Evolutionary conservation across 2,888 invertebrate species (phyloP), one percentile per base, ranked within the genome.

Genomic region (Prionchulus punctatus): DNA sequence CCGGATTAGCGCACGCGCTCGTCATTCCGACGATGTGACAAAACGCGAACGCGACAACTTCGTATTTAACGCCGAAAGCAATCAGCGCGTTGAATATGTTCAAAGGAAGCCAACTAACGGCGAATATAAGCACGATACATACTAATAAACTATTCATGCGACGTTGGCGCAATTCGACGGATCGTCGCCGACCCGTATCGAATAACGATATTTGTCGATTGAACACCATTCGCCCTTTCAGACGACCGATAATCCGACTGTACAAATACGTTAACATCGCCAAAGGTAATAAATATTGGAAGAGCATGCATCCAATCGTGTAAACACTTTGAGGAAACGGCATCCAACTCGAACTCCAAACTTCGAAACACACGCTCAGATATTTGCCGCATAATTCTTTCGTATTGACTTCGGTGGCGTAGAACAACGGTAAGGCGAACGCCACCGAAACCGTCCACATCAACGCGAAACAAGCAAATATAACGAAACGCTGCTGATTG

Each of bases 1-100:
- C 75, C 0, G 91, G 91, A 71, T 91, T 91, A 30, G 86, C 83
- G 63, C 88, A 89, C 1, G 89, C 89, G 52, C 87, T 87, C 25
- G 85, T 85, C 83, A 90, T 86, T 1, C 87, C 82, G 60, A 79
- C 75, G 76, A 82, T 77, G 66, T 83, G 82, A 63, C 80, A 80
- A 54, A 79, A 70, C 30, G 79, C 78, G 55, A 68, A 68, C 3
- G 64, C 62, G 31, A n/a, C 31, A 3, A 52, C 36, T 4, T 27
- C 26, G 4, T 26, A 50, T 36, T 18, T 36, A 12, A 36, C 45
- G 4, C 4, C 23, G 23, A 45, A 45, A n/a, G 45, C 45, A 23
- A n/a, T 45, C 12, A 45, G 7, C 12, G 23, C 23, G 23, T 49
- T 49, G 72, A 83, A 84, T 12, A 88, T 80, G 69, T 91, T 90